Conservation (phyloP, 2,797 vertebrate genomes). For the Sebastes aleutianus region DNA sequence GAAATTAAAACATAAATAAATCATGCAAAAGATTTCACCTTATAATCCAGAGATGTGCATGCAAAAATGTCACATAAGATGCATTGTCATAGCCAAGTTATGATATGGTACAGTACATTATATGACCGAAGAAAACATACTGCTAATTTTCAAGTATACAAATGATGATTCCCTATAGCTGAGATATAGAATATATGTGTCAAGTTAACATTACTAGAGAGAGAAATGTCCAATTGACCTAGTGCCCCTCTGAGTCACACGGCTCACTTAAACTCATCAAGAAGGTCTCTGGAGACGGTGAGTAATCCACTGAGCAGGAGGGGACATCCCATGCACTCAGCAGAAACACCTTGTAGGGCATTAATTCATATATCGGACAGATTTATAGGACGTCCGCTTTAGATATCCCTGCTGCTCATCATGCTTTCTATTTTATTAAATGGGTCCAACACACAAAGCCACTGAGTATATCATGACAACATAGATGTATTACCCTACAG, state of each 20-base stretch:
- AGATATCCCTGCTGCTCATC: neutral
- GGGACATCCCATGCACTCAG: constrained; percentile 2
- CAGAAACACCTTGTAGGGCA: constrained; percentile 66
- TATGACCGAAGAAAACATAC: neutral
- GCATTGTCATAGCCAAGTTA: neutral
- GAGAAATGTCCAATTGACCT: neutral
- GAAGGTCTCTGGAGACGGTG: constrained; percentile 10
- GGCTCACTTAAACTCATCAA: neutral
- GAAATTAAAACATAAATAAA: neutral
- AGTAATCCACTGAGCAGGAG: neutral
- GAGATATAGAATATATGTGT: neutral
- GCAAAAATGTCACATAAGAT: neutral
- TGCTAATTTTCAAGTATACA: neutral
- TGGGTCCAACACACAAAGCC: neutral
- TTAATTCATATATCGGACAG: neutral
- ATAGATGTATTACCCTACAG: neutral
- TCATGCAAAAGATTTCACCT: accelerated
- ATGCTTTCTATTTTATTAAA: neutral
- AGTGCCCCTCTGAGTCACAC: neutral
- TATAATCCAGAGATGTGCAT: neutral
- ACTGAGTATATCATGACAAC: neutral
- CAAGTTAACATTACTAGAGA: neutral
- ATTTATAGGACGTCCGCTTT: neutral
- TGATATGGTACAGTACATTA: accelerated
- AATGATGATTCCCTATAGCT: neutral